Evolutionary conservation across 2,888 invertebrate species (phyloP).

Genomic region (Pollenia amentaria): DNA sequence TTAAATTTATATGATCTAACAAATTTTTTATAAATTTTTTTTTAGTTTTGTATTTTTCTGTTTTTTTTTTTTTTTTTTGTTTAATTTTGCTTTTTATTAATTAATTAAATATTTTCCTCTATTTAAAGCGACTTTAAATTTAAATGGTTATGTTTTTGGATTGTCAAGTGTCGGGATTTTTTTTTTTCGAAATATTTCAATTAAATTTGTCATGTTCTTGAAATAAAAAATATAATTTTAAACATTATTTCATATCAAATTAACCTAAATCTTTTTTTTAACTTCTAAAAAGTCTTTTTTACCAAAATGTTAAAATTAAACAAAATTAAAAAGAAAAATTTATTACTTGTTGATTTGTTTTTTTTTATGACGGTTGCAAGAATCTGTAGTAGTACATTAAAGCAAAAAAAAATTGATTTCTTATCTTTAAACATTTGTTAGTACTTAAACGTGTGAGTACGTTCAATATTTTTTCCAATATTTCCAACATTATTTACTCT

Average conservation of each 20-base stretch:
- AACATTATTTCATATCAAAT: conserved; percentile 43
- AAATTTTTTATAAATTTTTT: too few species aligned
- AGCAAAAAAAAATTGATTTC: not conserved
- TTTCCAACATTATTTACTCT: not conserved
- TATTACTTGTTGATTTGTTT: conserved; percentile 27
- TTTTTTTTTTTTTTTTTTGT: too few species aligned
- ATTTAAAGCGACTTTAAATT: too few species aligned
- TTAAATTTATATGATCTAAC: too few species aligned
- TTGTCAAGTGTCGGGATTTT: too few species aligned
- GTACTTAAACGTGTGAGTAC: not conserved
- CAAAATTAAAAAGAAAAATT: not conserved
- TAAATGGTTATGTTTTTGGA: too few species aligned
- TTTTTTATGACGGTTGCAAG: not conserved
- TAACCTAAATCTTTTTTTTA: conserved; percentile 49
- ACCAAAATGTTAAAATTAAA: not conserved
- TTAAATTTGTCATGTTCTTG: conserved; percentile 37
- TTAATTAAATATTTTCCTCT: too few species aligned
- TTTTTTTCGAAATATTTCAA: conserved; percentile 9
- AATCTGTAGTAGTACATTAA: conserved; percentile 12
- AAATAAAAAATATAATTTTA: not conserved
- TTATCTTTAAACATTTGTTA: conserved; percentile 54
- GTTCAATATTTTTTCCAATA: conserved; percentile 8
- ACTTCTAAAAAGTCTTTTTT: not conserved
- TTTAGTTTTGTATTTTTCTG: too few species aligned
- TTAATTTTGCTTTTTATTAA: too few species aligned